A percentile compares a stretch with the other conserved stretches of the same genome.
Evolutionary conservation across 2,797 vertebrate genomes (phyloP).

Genomic region (Pangasius krempfi): DNA sequence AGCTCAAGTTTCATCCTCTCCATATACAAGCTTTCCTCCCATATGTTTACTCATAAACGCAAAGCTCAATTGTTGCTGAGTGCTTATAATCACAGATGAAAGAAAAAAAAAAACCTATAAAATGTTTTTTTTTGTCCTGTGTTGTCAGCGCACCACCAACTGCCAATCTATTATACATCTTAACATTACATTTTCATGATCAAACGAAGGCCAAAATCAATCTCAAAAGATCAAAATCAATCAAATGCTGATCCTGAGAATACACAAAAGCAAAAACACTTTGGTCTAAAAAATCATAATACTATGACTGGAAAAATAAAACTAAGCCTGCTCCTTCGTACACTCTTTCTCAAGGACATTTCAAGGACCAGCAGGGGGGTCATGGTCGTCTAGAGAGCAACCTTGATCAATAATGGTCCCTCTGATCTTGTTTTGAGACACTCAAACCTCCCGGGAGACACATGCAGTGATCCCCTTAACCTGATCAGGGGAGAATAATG

Average conservation of each 20-base stretch:
- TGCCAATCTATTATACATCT: not conserved
- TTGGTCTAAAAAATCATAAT: not conserved
- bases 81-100: not conserved
- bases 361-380: slow-evolving; percentile 9
- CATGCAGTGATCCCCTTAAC: slow-evolving; percentile 37
- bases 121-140: not conserved
- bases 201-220: not conserved
- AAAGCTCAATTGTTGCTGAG: not conserved
- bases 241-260: slow-evolving; percentile 11
- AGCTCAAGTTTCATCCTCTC: slow-evolving; percentile 14
- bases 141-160: not conserved
- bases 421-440: slow-evolving; percentile 49
- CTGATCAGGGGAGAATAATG: slow-evolving; percentile 34
- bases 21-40: not conserved
- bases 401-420: slow-evolving; percentile 46
- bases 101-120: not conserved
- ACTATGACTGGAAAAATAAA: not conserved
- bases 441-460: slow-evolving; percentile 46
- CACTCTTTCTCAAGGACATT: slow-evolving; percentile 8
- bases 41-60: not conserved
- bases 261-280: not conserved
- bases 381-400: slow-evolving; percentile 43
- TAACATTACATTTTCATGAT: slow-evolving; percentile 4
- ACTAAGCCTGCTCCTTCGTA: not conserved
- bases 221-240: not conserved